Conservation (phyloP, 2,888 invertebrate species). For the Macroteleia sp. region DNA sequence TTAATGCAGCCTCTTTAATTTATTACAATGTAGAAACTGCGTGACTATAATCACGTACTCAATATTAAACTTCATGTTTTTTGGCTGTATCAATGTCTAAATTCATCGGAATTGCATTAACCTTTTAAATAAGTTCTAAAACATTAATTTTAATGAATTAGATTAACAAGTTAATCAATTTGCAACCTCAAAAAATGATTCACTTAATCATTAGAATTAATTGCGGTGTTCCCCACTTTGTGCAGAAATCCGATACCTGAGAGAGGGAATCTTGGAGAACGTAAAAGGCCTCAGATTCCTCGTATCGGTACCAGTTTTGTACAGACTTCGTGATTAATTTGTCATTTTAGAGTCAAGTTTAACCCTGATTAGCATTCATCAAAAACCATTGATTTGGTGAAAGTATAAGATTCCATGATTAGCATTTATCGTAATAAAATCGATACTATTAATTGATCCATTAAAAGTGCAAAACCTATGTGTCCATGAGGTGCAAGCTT, state of each 20-base stretch:
- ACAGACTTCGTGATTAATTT: slow-evolving; percentile 49
- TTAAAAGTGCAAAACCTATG: slow-evolving; percentile 71
- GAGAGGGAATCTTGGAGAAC: slow-evolving; percentile 61
- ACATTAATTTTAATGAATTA: neutral
- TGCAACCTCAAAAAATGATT: slow-evolving; percentile 2
- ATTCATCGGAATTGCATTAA: neutral
- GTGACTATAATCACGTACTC: slow-evolving; percentile 15
- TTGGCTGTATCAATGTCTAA: neutral
- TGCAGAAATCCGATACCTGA: slow-evolving; percentile 24
- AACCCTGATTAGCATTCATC: neutral
- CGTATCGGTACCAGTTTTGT: slow-evolving; percentile 72
- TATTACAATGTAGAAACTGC: neutral
- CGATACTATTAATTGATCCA: neutral
- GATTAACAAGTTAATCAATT: slow-evolving; percentile 1
- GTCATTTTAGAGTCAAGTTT: slow-evolving; percentile 11
- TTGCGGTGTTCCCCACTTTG: slow-evolving; percentile 27
- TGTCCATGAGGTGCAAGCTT: slow-evolving; percentile 83
- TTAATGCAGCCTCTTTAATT: no score
- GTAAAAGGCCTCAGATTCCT: slow-evolving; percentile 74
- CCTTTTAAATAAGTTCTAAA: neutral
- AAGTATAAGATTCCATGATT: neutral
- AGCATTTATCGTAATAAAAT: no score
- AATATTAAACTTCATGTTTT: slow-evolving; percentile 6
- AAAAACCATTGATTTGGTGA: neutral
- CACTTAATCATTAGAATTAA: slow-evolving; percentile 12